Evolutionary conservation across 2,888 invertebrate genomes (phyloP), one percentile per base, ranked within the genome.

Genomic region (Zygaena filipendulae): DNA sequence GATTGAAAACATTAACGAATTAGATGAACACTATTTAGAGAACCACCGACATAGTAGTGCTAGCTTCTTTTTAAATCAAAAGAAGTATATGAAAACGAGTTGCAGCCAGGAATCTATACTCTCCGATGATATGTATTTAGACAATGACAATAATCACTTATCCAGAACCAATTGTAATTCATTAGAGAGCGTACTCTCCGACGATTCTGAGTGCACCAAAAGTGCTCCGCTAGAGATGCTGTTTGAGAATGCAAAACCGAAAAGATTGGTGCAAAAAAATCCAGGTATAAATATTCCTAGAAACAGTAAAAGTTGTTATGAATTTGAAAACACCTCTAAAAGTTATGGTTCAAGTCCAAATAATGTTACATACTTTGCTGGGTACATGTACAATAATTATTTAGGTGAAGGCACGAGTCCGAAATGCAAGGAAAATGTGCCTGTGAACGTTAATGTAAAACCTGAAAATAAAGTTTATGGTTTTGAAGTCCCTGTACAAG

Each of bases 171-270:
- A 87, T 48, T 90, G 88, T 49, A 88, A 89, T 47, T 91, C 91
- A 31, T 81, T 91, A 47, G 92, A 92, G 53, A 91, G 91, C 47
- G 86, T 92, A 3, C 57, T 92, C 0, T 91, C 91, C 1, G 92
- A 91, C 55, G 91, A 91, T 39, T 90, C 89, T 0, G 88, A 88
- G 43, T 83, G 84, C 41, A 90, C 89, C 4, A 89, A 88, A 59
- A 90, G 90, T 29, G 91, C 90, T 1, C 91, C 91, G 0, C 55
- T 91, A 18, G 91, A 90, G 59, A 85, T 87, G 55, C 57, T 89
- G 1, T 88, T 88, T 35, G 84, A 84, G 47, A 81, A 82, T 1
- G 71, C 84, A 3, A 64, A 75, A 27, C 72, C 72, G 11, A 75
- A 75, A 10, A 67, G 64, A 26, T 7, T 6, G 7, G 67, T 52